Percentiles rank a stretch among this genome's conserved stretches.
These are phyloP conservation scores for Philotrypesis tridentata DNA, from an alignment of 1,140 invertebrate genomes.

Conservation along the genomic window DNA sequence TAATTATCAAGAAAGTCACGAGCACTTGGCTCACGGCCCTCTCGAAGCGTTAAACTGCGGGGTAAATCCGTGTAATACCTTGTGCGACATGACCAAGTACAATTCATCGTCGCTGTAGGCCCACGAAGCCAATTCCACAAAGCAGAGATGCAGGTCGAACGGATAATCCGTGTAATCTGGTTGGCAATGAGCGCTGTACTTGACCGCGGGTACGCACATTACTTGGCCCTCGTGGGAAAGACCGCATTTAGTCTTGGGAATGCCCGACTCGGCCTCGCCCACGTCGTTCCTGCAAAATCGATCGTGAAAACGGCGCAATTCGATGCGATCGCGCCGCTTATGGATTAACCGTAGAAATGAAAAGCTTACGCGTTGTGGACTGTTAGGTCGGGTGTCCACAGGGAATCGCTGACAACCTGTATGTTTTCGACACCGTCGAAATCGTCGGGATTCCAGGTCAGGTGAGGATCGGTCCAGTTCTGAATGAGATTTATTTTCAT, in stretches of 20 bases:
- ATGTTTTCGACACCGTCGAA: constrained; percentile 61
- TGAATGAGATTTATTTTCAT: constrained; percentile 44
- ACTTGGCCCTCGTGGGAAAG: constrained; percentile 50
- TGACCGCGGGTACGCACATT: constrained; percentile 51
- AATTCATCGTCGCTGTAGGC: constrained; percentile 76
- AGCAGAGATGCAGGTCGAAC: constrained; percentile 64
- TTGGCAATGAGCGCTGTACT: constrained; percentile 52
- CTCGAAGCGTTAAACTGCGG: no score
- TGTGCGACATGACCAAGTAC: not conserved
- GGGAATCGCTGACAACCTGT: constrained; percentile 58
- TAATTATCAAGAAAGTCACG: no score
- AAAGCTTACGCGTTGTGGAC: constrained; percentile 67
- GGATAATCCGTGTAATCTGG: constrained; percentile 65
- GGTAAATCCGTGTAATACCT: not conserved
- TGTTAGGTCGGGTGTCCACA: constrained; percentile 72
- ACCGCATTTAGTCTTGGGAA: constrained; percentile 53
- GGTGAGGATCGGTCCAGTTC: constrained; percentile 70
- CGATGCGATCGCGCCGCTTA: no score
- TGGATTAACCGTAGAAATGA: no score
- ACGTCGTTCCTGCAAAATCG: constrained; percentile 50
- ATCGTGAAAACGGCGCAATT: no score
- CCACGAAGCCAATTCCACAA: constrained; percentile 69
- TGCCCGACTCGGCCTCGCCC: constrained; percentile 30
- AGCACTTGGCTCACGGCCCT: no score
- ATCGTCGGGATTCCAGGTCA: constrained; percentile 67